Evolutionary conservation across 1,140 invertebrate species (phyloP), one percentile per base, ranked within the genome.

Genomic region (Nebria ingens): DNA sequence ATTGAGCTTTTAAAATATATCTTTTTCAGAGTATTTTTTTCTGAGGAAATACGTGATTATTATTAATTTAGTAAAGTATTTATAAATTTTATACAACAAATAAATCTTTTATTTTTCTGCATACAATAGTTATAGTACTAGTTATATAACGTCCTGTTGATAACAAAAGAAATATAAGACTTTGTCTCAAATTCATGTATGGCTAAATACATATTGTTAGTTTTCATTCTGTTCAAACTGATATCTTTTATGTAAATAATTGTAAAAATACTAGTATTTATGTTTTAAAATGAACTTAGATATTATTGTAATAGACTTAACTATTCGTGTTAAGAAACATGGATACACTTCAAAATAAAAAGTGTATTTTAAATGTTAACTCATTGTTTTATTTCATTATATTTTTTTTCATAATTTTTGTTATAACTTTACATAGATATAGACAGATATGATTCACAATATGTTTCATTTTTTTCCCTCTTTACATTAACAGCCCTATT

Each of bases 371-470:
- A 45, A 45, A 45, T 45, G 40, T 45, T 45, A 12, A 45, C 4
- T 45, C 6, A 11, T 45, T 9, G 15, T 45, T 45, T 45, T 45
- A 45, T 45, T 45, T 45, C n/a, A 45, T 45, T 45, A 11, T 12
- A 45, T 17, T 12, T 45, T 45, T 11, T 9, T 29, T 29, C 4
- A 6, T 29, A 6, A 29, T 45, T 9, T 45, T 4, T 45, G 9
- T 34, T 34, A 34, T 45, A 45, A 45, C 40, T 45, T 4, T 45
- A 12, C 40, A 12, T 29, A 29, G 4, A 12, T 6, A 45, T 17
- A 45, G 40, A 45, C 40, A 45, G 40, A 45, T 45, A 45, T 45
- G 40, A 45, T 45, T 45, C 40, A 45, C 40, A 45, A 45, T 45
- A 45, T 9, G 9, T 45, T 45, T 45, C n/a, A 45, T 12, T 45